Evolutionary conservation across 1,140 invertebrate genomes (phyloP), one percentile per base, ranked within the genome.

Genomic region (Rhagoletis pomonella): DNA sequence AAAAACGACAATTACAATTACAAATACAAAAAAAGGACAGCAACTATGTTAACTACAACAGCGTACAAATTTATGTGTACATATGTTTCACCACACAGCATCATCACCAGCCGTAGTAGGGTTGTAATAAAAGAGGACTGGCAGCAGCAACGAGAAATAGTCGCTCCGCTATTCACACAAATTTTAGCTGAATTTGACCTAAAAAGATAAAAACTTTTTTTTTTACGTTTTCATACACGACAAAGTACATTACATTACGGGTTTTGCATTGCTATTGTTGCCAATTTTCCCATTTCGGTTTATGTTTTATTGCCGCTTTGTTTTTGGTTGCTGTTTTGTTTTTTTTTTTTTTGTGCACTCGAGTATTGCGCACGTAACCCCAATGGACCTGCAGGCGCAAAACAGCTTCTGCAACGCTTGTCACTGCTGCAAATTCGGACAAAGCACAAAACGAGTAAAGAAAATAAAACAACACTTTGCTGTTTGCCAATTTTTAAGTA

Each of bases 151-250:
- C 67, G 44, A 17, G n/a, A 81, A 81, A 55, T 17, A 55, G 47
- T 19, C 73, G 47, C 7, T 42, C n/a, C 73, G 50, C 73, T 6
- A 55, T 29, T 42, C 5, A 55, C n/a, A 55, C 17, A 55, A 55
- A 81, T 81, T 73, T 81, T 50, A 55, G 73, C 88, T 86, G 85
- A 89, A 90, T 90, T 90, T 90, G 89, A 90, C 89, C 90, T 90
- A 90, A 90, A 90, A 90, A 89, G 88, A 90, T 90, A 90, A 89
- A 90, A 88, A 90, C 87, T 90, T 90, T 89, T 89, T 81, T 81
- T 81, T 81, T n/a, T 9, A 55, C 50, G 19, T 14, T 81, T 58
- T 55, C n/a, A 19, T 55, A 29, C 47, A 81, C 47, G 47, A 12
- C 73, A 81, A 55, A 81, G 73, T 81, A 81, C 73, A 81, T 81